Base-by-base conservation (phyloP, 2,113 vertebrate genomes). In the Ctenomys sociabilis region DNA sequence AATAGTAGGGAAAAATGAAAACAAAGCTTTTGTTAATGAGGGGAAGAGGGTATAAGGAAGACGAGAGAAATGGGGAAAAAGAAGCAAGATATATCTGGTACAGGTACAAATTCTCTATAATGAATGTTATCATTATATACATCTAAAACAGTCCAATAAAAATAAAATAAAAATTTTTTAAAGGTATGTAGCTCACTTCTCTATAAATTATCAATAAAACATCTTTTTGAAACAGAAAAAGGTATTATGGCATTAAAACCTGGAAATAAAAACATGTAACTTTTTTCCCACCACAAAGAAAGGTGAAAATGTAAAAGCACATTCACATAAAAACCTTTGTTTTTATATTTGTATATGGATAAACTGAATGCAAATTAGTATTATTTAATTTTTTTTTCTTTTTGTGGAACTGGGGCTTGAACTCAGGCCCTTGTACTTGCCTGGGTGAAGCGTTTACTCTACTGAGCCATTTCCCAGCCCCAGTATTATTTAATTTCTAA, bases 211-310 rank as follows among this genome's bases (percentile, higher is more conserved):
- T 77, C 85, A 85, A 32, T 66, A 88, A 81, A 81, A 78, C 40
- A 95, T 21, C 5, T 30, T 43, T 16, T 83, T 78, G 78, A 93
- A 88, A 91, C 37, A 66, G 80, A 70, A 57, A 68, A 96, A 86
- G 19, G 22, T 85, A 75, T 2, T 37, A 66, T 85, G 37, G 70
- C 57, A 52, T 93, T 61, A 72, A 54, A 73, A 22, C 9, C 66
- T 77, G 14, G 35, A 64, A 82, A 88, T 54, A 82, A 83, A 91
- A 45, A 45, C 13, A 92, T 57, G 1, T 32, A 63, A 85, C 12
- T 12, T 90, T 59, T 77, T 72, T 64, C 64, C 57, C 66, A 61
- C 32, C 37, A 43, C 26, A 81, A 91, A 73, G 32, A 91, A 95
- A 78, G 22, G 11, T 30, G 13, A 85, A 88, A 19, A 89, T 86